Evolutionary conservation across 1,140 invertebrate genomes (phyloP).

Genomic region (Phthorimaea operculella): DNA sequence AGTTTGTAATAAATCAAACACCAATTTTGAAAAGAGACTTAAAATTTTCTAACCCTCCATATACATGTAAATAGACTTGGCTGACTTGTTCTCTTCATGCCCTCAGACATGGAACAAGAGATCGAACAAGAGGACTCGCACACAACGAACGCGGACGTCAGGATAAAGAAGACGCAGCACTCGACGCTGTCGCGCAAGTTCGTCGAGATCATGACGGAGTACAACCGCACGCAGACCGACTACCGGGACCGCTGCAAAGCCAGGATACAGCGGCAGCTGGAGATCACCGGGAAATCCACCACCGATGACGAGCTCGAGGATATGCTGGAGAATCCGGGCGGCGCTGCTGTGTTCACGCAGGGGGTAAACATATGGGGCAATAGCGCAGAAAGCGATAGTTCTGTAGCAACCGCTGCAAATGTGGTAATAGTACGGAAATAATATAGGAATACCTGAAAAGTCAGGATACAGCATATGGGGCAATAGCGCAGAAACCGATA

Average conservation of each 20-base stretch:
- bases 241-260: slow-evolving; percentile 3
- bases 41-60: too few species aligned
- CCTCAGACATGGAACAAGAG: not conserved
- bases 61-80: too few species aligned
- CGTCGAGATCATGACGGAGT: slow-evolving; percentile 5
- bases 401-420: too few species aligned
- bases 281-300: not conserved
- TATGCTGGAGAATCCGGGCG: not conserved
- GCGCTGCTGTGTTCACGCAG: not conserved
- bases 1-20: too few species aligned
- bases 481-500: too few species aligned
- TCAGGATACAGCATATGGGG: too few species aligned
- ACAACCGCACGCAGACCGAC: slow-evolving; percentile 5
- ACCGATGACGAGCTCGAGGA: slow-evolving; percentile 2
- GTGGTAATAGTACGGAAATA: too few species aligned
- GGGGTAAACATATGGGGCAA: not conserved
- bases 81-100: too few species aligned
- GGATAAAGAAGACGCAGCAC: slow-evolving; percentile 3
- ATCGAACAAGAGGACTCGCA: slow-evolving; percentile 1
- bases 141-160: not conserved
- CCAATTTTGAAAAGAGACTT: too few species aligned
- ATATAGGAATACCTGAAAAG: too few species aligned
- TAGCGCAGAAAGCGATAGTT: too few species aligned
- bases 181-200: slow-evolving; percentile 1
- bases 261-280: slow-evolving; percentile 3